A percentile compares a stretch with the other conserved stretches of the same genome.
These are phyloP conservation scores for Anarhynchus alexandrinus DNA, from an alignment of 2,113 vertebrate species.

Conservation along the genomic window DNA sequence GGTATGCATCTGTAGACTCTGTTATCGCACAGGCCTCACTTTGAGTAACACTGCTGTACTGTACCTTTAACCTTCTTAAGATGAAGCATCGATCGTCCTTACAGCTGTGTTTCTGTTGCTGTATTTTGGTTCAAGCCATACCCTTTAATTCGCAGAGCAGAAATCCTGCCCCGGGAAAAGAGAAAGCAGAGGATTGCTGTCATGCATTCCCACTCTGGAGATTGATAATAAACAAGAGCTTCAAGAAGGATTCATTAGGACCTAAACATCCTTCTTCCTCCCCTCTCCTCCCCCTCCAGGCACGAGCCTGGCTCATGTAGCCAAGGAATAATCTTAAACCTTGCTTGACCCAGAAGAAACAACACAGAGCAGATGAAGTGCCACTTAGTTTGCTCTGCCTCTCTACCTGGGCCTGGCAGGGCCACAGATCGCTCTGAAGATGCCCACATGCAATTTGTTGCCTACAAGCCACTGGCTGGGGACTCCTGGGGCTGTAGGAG, in stretches of 20 bases:
- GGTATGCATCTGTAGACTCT: not conserved
- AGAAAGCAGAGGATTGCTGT: not conserved
- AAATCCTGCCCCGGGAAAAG: not conserved
- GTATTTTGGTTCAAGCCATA: not conserved
- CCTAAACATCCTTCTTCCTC: not conserved
- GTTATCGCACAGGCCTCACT: not conserved
- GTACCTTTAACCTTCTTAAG: not conserved
- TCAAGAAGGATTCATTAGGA: not conserved
- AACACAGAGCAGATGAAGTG: not conserved
- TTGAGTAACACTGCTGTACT: not conserved
- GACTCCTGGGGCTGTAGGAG: not conserved
- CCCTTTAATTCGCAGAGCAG: not conserved
- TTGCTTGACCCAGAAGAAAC: not conserved
- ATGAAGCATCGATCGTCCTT: not conserved
- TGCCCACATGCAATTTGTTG: not conserved
- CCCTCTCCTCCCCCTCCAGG: not conserved
- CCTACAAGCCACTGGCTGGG: not conserved
- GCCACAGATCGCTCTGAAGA: not conserved
- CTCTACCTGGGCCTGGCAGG: not conserved
- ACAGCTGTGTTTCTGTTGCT: not conserved
- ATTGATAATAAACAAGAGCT: not conserved
- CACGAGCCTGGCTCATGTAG: not conserved
- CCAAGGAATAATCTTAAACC: not conserved
- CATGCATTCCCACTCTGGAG: not conserved
- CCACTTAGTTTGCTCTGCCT: not conserved